Evolutionary conservation across 2,888 invertebrate genomes (phyloP).

Genomic region (Petrolisthes manimaculis): DNA sequence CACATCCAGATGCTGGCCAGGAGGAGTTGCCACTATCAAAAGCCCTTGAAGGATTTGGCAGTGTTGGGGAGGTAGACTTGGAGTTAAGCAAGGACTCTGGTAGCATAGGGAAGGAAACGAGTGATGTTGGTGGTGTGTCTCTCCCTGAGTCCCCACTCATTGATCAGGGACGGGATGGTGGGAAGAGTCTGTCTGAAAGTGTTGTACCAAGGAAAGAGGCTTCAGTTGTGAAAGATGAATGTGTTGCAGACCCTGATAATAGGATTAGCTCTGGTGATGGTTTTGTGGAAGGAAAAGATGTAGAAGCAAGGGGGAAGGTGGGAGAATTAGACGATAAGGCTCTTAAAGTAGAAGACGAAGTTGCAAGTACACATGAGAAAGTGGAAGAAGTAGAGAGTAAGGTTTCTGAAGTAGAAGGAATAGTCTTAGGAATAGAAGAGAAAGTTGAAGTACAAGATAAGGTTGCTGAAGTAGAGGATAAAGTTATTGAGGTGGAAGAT

Average conservation of each 20-base stretch:
- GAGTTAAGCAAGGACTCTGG: neutral
- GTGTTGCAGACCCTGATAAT: too few relatives aligned
- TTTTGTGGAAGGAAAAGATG: neutral
- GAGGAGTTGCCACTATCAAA: neutral
- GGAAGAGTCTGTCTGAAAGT: too few relatives aligned
- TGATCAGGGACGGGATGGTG: too few relatives aligned
- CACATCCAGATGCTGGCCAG: constrained; percentile 7
- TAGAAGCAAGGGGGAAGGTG: neutral
- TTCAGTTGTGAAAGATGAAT: neutral
- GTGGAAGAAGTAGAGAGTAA: neutral
- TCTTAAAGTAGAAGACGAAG: neutral
- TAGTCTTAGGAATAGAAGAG: neutral
- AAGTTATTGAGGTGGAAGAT: neutral
- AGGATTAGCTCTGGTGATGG: too few relatives aligned
- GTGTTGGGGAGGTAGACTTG: constrained; percentile 5
- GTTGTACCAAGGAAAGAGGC: neutral
- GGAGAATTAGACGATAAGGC: neutral
- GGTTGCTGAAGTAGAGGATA: neutral
- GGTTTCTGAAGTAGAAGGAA: neutral
- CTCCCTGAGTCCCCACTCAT: too few relatives aligned
- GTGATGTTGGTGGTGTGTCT: too few relatives aligned
- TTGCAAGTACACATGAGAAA: neutral
- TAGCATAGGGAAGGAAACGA: too few relatives aligned
- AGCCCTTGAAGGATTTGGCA: constrained; percentile 43
- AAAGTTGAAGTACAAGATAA: constrained; percentile 5